phyloP scores from a whole-genome alignment of 2,888 invertebrate species.

The Eupithecia exiguata region DNA sequence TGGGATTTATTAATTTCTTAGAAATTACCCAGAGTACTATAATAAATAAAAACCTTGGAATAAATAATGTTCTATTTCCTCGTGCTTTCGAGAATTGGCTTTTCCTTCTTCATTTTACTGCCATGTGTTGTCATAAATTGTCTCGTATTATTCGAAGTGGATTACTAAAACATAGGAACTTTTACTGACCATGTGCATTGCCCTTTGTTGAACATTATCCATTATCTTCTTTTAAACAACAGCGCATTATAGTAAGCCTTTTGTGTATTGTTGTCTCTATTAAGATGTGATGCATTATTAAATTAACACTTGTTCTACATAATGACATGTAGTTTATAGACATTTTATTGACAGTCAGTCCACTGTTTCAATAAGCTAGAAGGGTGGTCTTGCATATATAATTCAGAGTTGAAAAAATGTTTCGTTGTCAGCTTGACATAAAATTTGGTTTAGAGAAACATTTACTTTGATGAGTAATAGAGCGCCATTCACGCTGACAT shows the following conservation, averaged over 20 bases:
- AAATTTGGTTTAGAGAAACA: neutral
- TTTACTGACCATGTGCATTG: neutral
- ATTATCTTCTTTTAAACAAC: slow-evolving; percentile 35
- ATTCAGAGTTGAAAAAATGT: neutral
- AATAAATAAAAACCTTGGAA: no score
- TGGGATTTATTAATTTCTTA: no score
- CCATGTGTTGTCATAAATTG: neutral
- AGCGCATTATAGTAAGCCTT: slow-evolving; percentile 36
- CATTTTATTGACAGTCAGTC: slow-evolving; percentile 19
- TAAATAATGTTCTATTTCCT: neutral
- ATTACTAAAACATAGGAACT: neutral
- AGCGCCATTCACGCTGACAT: neutral
- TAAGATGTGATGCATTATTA: slow-evolving; percentile 40
- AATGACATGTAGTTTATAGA: slow-evolving; percentile 19
- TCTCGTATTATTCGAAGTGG: neutral
- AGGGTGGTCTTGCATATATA: neutral
- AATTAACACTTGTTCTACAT: slow-evolving; percentile 37
- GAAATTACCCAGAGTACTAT: no score
- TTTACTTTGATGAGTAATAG: neutral
- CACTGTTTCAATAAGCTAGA: neutral
- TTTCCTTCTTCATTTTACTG: neutral
- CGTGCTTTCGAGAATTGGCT: neutral
- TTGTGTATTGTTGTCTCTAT: slow-evolving; percentile 30
- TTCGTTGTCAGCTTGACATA: neutral
- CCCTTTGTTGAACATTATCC: slow-evolving; percentile 9